Evolutionary conservation across 2,113 vertebrate species (phyloP).

Genomic region (Xenopus borealis): DNA sequence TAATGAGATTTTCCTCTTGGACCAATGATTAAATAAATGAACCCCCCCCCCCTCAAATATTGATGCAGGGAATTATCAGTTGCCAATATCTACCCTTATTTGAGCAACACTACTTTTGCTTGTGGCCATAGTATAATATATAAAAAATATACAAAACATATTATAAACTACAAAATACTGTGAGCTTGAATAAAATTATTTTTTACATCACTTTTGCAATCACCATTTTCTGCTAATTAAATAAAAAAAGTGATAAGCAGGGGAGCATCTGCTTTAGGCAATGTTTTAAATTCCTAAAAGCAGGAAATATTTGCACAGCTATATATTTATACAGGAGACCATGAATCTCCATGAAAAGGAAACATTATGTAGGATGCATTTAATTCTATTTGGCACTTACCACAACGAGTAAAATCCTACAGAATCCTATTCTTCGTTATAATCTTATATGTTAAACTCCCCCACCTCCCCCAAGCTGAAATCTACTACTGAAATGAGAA

Average conservation of each 20-base stretch:
- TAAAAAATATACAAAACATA: too few species aligned
- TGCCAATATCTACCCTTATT: too few species aligned
- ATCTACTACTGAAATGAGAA: slow-evolving; percentile 20
- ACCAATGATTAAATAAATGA: too few species aligned
- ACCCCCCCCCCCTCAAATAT: too few species aligned
- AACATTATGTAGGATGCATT: slow-evolving; percentile 59
- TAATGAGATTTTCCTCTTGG: too few species aligned
- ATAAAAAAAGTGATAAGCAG: slow-evolving; percentile 76
- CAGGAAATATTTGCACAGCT: slow-evolving; percentile 51
- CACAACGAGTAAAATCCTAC: slow-evolving; percentile 44
- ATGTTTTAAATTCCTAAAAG: slow-evolving; percentile 62
- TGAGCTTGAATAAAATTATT: too few species aligned
- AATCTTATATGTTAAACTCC: slow-evolving; percentile 26
- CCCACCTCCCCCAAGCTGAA: background rate
- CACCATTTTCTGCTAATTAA: slow-evolving; percentile 49
- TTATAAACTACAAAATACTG: too few species aligned
- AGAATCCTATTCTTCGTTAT: background rate
- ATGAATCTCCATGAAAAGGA: slow-evolving; percentile 57
- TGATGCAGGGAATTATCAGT: too few species aligned
- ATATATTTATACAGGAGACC: slow-evolving; percentile 33
- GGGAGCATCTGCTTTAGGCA: slow-evolving; percentile 65
- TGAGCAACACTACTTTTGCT: too few species aligned
- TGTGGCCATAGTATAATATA: too few species aligned
- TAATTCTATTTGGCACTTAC: slow-evolving; percentile 60
- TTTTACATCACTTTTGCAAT: too few species aligned